Base-by-base conservation (phyloP, 2,888 invertebrate species). In the Colletes collaris region DNA sequence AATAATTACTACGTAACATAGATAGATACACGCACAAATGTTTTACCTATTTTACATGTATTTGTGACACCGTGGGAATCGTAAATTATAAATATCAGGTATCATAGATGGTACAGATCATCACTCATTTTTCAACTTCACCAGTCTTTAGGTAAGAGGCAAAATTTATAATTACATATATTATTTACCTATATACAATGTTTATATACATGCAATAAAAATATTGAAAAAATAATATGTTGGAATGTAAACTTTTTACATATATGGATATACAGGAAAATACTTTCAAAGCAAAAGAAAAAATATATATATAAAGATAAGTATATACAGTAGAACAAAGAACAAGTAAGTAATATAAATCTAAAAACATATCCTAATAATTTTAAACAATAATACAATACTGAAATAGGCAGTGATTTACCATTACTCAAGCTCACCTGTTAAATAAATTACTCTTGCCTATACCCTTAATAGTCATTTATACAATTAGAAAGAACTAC, bases 401-500 rank as follows among this genome's bases (percentile, higher is more conserved):
- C 76, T 76, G 74, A 71, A 71, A 55, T 68, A 69, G 66, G 71
- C 73, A 79, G 71, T 78, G 52, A 52, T 37, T 69, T 53, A 49
- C 50, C 53, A 16, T 16, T 69, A 46, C 66, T 58, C 44, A 63
- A 70, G 55, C 53, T 76, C 66, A 66, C 16, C 58, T 27, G 67
- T 60, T 40, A 64, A 76, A 68, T 71, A 81, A 70, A 76, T 75
- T 79, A 76, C 60, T 70, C 49, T 79, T 66, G 50, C 59, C 37
- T 64, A 72, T 71, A 62, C 56, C 46, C 7, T 68, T 64, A 65
- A 58, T 66, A 65, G 35, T 62, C 58, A 77, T 87, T 77, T 84
- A 80, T 84, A 87, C 82, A 87, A 88, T 87, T 86, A 83, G 87
- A 82, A 83, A 76, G 65, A 82, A 72, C 49, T 77, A 58, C 6